These are phyloP conservation scores for Magallana nippona DNA, from an alignment of 2,888 invertebrate genomes.

Conservation along the genomic window DNA sequence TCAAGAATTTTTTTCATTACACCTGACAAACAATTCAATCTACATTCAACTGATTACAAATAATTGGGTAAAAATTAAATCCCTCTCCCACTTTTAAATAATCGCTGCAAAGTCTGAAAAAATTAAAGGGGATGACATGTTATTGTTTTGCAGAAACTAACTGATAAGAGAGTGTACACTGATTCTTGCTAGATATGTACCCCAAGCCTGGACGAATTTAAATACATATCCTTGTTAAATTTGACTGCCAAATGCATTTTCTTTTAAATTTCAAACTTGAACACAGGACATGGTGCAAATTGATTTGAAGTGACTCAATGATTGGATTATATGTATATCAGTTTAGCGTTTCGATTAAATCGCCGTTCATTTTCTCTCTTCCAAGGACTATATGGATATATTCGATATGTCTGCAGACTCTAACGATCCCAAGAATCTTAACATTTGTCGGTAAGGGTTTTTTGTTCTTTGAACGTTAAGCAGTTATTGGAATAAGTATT, in stretches of 20 bases:
- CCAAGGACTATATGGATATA: slow-evolving; percentile 75
- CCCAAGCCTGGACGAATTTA: neutral
- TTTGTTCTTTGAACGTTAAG: slow-evolving; percentile 20
- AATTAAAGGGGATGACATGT: slow-evolving; percentile 14
- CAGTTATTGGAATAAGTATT: too few species aligned
- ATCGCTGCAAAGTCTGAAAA: neutral
- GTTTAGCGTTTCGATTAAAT: neutral
- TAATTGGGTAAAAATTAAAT: slow-evolving; percentile 30
- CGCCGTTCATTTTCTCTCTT: slow-evolving; percentile 35
- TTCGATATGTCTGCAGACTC: slow-evolving; percentile 74
- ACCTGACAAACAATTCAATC: slow-evolving; percentile 16
- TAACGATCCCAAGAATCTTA: slow-evolving; percentile 69
- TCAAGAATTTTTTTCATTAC: slow-evolving; percentile 28
- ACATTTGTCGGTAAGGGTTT: slow-evolving; percentile 73
- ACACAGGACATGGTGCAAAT: neutral
- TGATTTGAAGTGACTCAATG: neutral
- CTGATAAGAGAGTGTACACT: neutral
- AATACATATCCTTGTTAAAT: neutral
- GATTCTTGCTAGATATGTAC: slow-evolving; percentile 14
- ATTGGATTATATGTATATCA: neutral
- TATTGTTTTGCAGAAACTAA: neutral
- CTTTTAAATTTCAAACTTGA: neutral
- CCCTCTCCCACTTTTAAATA: neutral
- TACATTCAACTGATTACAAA: slow-evolving; percentile 7
- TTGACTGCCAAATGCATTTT: neutral